Evolutionary conservation across 2,113 vertebrate genomes (phyloP), one percentile per base, ranked within the genome.

Genomic region (Eonycteris spelaea): DNA sequence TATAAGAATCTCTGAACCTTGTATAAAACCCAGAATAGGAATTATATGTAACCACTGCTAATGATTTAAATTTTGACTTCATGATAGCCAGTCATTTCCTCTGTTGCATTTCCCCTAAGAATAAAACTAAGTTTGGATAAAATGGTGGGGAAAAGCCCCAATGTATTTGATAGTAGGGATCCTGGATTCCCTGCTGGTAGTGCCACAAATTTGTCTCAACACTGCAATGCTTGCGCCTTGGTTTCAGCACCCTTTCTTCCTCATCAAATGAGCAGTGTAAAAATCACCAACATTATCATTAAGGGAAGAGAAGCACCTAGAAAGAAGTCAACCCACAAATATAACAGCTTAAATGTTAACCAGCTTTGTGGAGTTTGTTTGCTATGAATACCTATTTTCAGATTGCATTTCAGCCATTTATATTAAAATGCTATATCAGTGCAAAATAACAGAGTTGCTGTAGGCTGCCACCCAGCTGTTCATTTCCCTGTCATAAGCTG

Each of bases 371-470:
- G 87, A 70, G 86, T 70, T 95, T 94, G 90, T 95, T 96, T 96
- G 80, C 57, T 45, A 93, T 92, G 95, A 96, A 91, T 86, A 92
- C 95, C 88, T 94, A 97, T 97, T 95, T 96, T 96, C 87, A 95
- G 97, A 74, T 53, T 95, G 65, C 57, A 86, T 95, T 95, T 92
- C 79, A 97, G 51, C 77, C 95, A 95, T 96, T 97, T 97, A 94
- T 94, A 96, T 96, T 96, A 95, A 96, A 97, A 97, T 94, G 71
- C 67, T 94, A 16, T 57, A 92, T 96, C 90, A 83, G 51, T 97
- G 57, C 67, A 97, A 97, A 98, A 96, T 96, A 96, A 95, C 96
- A 97, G 84, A 97, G 88, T 86, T 89, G 70, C 90, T 65, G 38
- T 87, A 73, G 85, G 90, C 94, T 94, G 80, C 68, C 68, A 79